phyloP scores from a whole-genome alignment of 2,888 invertebrate genomes.

The Mystacides longicornis region DNA sequence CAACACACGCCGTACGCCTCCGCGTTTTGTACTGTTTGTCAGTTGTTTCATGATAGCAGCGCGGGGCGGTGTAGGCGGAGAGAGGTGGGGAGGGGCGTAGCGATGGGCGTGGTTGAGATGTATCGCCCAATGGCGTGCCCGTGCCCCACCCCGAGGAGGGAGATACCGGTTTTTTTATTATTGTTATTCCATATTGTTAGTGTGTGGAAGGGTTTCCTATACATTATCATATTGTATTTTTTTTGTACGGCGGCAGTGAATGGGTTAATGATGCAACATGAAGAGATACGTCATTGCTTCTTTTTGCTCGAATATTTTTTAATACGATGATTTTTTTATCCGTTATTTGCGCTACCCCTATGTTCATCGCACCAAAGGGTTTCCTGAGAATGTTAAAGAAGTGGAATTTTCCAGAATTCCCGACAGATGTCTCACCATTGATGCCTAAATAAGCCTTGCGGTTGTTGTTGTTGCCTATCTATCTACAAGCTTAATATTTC shows the following conservation, averaged over 20 bases:
- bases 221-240: background rate
- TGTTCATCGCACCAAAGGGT: too few relatives aligned
- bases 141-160: constrained; percentile 4
- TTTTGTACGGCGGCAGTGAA: background rate
- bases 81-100: constrained; percentile 22
- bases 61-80: constrained; percentile 14
- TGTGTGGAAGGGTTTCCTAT: background rate
- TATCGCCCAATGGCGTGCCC: constrained; percentile 26
- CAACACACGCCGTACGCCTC: constrained; percentile 31
- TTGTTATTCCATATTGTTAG: background rate
- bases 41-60: constrained; percentile 31
- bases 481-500: too few relatives aligned
- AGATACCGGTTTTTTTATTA: constrained; percentile 6
- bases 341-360: too few relatives aligned
- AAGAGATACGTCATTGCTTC: background rate
- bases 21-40: constrained; percentile 33
- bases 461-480: too few relatives aligned
- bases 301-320: too few relatives aligned
- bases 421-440: too few relatives aligned
- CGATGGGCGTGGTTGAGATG: constrained; percentile 29
- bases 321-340: too few relatives aligned
- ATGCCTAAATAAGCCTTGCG: too few relatives aligned
- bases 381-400: too few relatives aligned
- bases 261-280: constrained; percentile 1
- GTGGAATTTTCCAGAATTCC: too few relatives aligned